Evolutionary conservation across 1,140 invertebrate species (phyloP), one percentile per base, ranked within the genome.

Genomic region (Tetranychus cinnabarinus): DNA sequence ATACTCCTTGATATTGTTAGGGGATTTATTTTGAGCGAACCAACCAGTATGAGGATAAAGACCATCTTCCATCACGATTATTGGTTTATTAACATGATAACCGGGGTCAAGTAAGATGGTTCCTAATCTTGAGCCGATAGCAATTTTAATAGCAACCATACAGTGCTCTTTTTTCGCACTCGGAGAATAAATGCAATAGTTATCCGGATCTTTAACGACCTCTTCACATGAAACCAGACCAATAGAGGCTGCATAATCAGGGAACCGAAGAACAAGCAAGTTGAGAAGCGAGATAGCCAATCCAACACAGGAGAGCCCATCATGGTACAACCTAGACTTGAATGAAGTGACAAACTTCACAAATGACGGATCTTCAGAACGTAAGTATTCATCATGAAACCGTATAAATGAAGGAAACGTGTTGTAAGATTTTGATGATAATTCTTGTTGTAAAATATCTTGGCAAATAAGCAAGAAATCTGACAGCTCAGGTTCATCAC

Each of bases 271-370:
- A 76, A 75, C 10, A 73, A 74, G 55, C 45, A 63, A 58, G 56
- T 76, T 71, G 65, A 86, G 75, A 64, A 90, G 74, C 72, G 88
- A 84, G 63, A 87, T 77, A 55, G 83, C 82, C 63, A 91, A 73
- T 36, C 86, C 87, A 33, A 91, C 88, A 69, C 88, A 92, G 34
- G 87, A 89, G 70, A 88, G 80, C 70, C 86, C 81, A 66, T 81
- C 77, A 2, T 78, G 71, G 55, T 80, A 79, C 60, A 92, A 83
- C n/a, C 80, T 78, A 58, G 87, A 82, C 58, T 79, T 72, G 70
- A 88, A 90, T 50, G 77, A 76, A 61, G 80, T 76, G 68, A 81
- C 85, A 70, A 84, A 87, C 62, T 79, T 75, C 47, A 77, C 75
- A 66, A 86, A 39, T n/a, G 62, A 68, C 64, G 73, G 76, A 34